phyloP scores from a whole-genome alignment of 2,888 invertebrate genomes.

The Acanthosoma haemorrhoidale region DNA sequence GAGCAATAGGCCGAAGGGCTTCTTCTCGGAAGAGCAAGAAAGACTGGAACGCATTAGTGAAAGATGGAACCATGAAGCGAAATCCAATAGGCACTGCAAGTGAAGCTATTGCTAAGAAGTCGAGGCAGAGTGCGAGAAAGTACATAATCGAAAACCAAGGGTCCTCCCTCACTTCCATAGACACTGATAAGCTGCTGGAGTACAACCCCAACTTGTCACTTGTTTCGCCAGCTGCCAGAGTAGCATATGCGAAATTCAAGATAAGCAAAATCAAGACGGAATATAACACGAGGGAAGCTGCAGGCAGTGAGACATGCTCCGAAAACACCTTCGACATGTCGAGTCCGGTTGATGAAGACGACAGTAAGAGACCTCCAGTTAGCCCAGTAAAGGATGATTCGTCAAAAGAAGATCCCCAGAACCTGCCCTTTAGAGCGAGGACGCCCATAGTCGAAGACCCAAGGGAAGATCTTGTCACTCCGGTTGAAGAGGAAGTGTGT shows the following conservation, averaged over 20 bases:
- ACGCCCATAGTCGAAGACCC: conserved; percentile 58
- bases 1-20: conserved; percentile 64
- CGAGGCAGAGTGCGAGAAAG: conserved; percentile 65
- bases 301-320: conserved; percentile 34
- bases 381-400: not conserved
- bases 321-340: conserved; percentile 20
- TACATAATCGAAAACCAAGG: conserved; percentile 64
- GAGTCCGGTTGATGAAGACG: conserved; percentile 18
- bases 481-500: conserved; percentile 29
- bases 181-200: conserved; percentile 68
- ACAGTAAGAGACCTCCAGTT: not conserved
- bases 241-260: conserved; percentile 86
- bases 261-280: conserved; percentile 62
- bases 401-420: conserved; percentile 23
- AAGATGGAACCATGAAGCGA: conserved; percentile 60
- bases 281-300: conserved; percentile 45
- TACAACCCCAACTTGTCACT: conserved; percentile 73
- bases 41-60: conserved; percentile 80
- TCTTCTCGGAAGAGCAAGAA: conserved; percentile 56
- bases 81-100: conserved; percentile 76
- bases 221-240: conserved; percentile 70
- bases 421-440: conserved; percentile 48
- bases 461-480: conserved; percentile 49
- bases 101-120: conserved; percentile 59
- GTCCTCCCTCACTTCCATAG: conserved; percentile 58